Evolutionary conservation across 1,140 invertebrate species (phyloP).

Genomic region (Euura lappo): DNA sequence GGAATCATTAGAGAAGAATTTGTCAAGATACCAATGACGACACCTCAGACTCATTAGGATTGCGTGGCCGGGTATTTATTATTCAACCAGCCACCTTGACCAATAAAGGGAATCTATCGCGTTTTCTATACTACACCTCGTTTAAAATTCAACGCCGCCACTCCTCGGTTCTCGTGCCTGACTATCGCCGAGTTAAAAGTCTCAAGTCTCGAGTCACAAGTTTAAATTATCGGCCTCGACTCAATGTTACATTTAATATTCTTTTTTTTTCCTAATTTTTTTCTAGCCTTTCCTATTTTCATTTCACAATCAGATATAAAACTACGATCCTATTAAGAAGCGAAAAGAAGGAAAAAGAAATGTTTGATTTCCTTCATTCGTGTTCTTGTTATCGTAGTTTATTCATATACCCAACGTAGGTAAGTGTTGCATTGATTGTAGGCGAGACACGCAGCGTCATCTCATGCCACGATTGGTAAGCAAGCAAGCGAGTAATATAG

Average conservation of each 20-base stretch:
- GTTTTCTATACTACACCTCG: background rate
- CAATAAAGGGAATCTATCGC: conserved; percentile 42
- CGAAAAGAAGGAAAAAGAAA: no score
- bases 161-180: background rate
- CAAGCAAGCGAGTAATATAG: background rate
- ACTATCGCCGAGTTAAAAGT: no score
- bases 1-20: background rate
- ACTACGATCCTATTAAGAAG: no score
- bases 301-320: no score
- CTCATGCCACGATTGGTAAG: conserved; percentile 5
- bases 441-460: background rate
- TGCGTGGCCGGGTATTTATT: conserved; percentile 26
- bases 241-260: no score
- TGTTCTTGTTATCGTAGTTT: no score
- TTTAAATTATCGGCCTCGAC: no score
- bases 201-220: background rate
- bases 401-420: background rate
- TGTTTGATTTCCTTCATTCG: no score
- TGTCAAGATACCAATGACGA: conserved; percentile 31
- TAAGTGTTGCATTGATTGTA: background rate
- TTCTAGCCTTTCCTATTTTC: no score
- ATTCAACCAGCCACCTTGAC: conserved; percentile 40
- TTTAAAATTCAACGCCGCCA: background rate
- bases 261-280: no score
- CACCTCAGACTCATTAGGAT: conserved; percentile 45